phyloP scores from a whole-genome alignment of 2,888 invertebrate species.

The Zootermopsis nevadensis region DNA sequence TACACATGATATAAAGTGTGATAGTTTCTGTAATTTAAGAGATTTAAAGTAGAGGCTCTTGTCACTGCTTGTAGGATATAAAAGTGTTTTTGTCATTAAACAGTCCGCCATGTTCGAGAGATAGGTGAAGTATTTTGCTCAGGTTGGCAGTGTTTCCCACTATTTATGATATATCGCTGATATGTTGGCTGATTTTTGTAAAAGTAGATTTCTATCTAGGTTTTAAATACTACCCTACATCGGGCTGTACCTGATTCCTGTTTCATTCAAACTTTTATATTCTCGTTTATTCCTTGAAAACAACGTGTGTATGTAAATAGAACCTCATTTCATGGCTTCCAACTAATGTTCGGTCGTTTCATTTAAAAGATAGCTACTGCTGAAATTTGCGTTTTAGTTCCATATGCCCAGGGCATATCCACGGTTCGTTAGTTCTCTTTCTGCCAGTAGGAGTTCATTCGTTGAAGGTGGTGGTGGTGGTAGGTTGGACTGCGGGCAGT shows the following conservation, averaged over 20 bases:
- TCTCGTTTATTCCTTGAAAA: not conserved
- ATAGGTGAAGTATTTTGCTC: too few relatives aligned
- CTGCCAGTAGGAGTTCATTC: not conserved
- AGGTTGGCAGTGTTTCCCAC: too few relatives aligned
- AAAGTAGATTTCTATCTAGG: too few relatives aligned
- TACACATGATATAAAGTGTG: too few relatives aligned
- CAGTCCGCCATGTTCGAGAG: too few relatives aligned
- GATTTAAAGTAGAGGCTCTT: too few relatives aligned
- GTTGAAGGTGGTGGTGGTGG: not conserved
- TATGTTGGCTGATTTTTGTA: too few relatives aligned
- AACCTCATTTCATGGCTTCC: constrained; percentile 1
- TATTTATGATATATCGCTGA: too few relatives aligned
- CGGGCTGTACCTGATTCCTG: not conserved
- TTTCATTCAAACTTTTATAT: not conserved
- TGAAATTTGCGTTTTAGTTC: constrained; percentile 15
- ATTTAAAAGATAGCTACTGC: constrained; percentile 10
- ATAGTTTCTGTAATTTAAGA: too few relatives aligned
- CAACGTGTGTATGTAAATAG: constrained; percentile 12
- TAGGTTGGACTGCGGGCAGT: not conserved
- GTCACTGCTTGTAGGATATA: too few relatives aligned
- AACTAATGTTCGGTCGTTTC: constrained; percentile 24
- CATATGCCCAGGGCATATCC: not conserved
- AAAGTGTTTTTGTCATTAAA: too few relatives aligned
- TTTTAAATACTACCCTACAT: too few relatives aligned
- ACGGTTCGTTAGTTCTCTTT: constrained; percentile 6